Evolutionary conservation across 2,888 invertebrate genomes (phyloP).

Genomic region (Drosophila siamana): DNA sequence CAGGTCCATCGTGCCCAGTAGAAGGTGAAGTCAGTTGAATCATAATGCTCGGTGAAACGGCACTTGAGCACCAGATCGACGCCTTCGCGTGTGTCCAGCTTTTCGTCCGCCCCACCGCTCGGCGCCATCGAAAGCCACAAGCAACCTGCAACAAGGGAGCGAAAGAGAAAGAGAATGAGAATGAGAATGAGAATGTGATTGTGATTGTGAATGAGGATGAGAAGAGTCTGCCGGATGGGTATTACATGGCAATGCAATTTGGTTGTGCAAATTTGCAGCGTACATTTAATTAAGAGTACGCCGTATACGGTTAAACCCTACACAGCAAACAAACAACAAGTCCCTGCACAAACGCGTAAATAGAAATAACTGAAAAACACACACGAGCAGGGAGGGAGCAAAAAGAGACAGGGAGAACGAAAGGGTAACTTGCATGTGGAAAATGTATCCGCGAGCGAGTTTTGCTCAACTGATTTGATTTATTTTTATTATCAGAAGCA

Average conservation of each 20-base stretch:
- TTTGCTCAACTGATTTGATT: constrained; percentile 66
- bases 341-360: constrained; percentile 30
- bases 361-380: constrained; percentile 40
- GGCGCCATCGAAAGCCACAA: constrained; percentile 34
- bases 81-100: constrained; percentile 93
- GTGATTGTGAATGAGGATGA: not conserved
- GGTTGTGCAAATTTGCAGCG: constrained; percentile 60
- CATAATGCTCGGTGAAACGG: constrained; percentile 91
- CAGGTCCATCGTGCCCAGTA: constrained; percentile 94
- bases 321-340: constrained; percentile 34
- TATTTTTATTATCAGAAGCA: constrained; percentile 69
- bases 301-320: constrained; percentile 30
- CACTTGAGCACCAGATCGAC: constrained; percentile 94
- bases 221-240: constrained; percentile 7
- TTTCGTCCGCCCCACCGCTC: constrained; percentile 75
- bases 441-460: constrained; percentile 35
- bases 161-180: not conserved
- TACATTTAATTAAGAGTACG: constrained; percentile 67
- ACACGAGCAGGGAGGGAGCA: not conserved
- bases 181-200: not conserved
- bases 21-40: constrained; percentile 91
- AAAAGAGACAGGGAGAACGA: not conserved
- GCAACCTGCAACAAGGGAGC: constrained; percentile 32
- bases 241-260: constrained; percentile 62
- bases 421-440: not conserved